Conservation (phyloP, 2,888 invertebrate species). For the Nymphalis urticae region DNA sequence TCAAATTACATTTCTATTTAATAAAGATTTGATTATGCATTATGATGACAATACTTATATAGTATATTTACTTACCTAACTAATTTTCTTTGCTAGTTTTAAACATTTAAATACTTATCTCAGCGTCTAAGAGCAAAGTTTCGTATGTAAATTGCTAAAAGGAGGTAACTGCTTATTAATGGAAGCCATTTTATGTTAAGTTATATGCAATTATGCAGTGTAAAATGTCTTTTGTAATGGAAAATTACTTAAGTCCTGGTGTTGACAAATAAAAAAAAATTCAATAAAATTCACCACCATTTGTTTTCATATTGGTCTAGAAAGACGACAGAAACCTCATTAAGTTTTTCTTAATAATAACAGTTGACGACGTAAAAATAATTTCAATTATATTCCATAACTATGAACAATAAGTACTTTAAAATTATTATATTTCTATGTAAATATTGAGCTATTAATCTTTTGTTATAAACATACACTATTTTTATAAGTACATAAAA, state of each 20-base stretch:
- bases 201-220: constrained; percentile 32
- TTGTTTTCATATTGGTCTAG: background rate
- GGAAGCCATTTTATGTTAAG: constrained; percentile 28
- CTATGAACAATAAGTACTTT: no score
- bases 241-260: constrained; percentile 24
- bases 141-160: constrained; percentile 23
- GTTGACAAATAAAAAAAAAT: constrained; percentile 11
- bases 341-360: background rate
- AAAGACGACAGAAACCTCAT: background rate
- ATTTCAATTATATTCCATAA: background rate
- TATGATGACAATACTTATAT: no score
- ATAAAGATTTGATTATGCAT: no score
- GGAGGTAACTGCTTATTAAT: constrained; percentile 23
- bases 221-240: constrained; percentile 24
- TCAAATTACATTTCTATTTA: no score
- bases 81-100: constrained; percentile 1
- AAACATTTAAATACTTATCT: constrained; percentile 1
- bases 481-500: background rate
- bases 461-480: background rate
- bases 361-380: background rate
- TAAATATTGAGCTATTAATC: no score
- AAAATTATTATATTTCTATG: no score
- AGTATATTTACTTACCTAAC: background rate
- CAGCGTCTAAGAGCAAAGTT: constrained; percentile 8
- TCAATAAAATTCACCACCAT: background rate